phyloP scores from a whole-genome alignment of 2,797 vertebrate species.

The Micropoecilia bifurca region DNA sequence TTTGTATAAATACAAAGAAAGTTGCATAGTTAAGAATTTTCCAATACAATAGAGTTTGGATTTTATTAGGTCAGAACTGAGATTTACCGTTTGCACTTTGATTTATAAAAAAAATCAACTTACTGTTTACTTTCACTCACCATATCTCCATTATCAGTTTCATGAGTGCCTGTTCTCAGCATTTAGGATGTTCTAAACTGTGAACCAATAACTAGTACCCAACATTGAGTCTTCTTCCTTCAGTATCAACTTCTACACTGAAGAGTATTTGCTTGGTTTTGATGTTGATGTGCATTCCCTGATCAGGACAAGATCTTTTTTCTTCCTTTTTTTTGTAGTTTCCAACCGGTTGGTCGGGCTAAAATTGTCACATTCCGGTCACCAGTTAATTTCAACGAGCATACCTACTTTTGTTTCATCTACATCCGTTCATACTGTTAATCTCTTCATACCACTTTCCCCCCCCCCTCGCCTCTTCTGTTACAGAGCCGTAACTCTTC shows the following conservation, averaged over 20 bases:
- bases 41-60: background rate
- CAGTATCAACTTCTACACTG: background rate
- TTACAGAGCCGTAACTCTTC: conserved; percentile 39
- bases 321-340: background rate
- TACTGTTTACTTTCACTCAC: background rate
- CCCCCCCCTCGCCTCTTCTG: background rate
- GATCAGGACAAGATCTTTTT: background rate
- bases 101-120: background rate
- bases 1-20: background rate
- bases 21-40: background rate
- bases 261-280: background rate
- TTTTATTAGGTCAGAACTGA: background rate
- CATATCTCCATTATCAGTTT: background rate
- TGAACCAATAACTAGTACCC: background rate
- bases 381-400: background rate
- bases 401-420: conserved; percentile 25
- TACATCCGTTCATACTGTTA: conserved; percentile 1
- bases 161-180: background rate
- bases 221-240: background rate
- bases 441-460: conserved; percentile 8
- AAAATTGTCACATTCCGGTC: background rate
- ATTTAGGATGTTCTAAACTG: background rate
- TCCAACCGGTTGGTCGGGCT: background rate
- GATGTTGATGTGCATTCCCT: background rate
- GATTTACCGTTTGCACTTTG: background rate